Evolutionary conservation across 2,888 invertebrate species (phyloP).

Genomic region (Leucoptera coffeella): DNA sequence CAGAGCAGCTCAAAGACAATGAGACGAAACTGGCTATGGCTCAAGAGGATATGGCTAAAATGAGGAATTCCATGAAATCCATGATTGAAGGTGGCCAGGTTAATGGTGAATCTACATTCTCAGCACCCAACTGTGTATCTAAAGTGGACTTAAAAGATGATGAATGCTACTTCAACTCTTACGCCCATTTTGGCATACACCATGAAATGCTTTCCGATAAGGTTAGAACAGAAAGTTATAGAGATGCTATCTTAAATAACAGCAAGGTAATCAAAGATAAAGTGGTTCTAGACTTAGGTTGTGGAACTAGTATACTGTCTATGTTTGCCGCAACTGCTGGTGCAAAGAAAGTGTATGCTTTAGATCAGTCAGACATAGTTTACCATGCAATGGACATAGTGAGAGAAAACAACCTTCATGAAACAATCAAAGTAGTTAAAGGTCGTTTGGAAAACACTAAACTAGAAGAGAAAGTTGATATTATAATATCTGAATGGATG

Average conservation of each 20-base stretch:
- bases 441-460: slow-evolving; percentile 81
- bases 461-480: slow-evolving; percentile 76
- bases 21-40: slow-evolving; percentile 54
- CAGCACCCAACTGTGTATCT: slow-evolving; percentile 27
- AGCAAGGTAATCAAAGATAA: slow-evolving; percentile 63
- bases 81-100: slow-evolving; percentile 29
- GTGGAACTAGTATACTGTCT: slow-evolving; percentile 95
- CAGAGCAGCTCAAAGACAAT: slow-evolving; percentile 55
- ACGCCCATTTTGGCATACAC: slow-evolving; percentile 88
- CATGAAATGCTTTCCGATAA: slow-evolving; percentile 90
- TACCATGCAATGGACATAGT: slow-evolving; percentile 94
- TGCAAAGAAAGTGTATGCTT: slow-evolving; percentile 82
- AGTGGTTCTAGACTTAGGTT: slow-evolving; percentile 90
- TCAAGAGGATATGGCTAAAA: slow-evolving; percentile 52
- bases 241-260: slow-evolving; percentile 76
- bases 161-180: slow-evolving; percentile 74
- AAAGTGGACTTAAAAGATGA: slow-evolving; percentile 59
- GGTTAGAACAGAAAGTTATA: slow-evolving; percentile 81
- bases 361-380: slow-evolving; percentile 95
- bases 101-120: slow-evolving; percentile 10
- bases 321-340: slow-evolving; percentile 97
- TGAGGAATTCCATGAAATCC: slow-evolving; percentile 54
- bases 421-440: slow-evolving; percentile 71
- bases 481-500: slow-evolving; percentile 98
- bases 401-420: slow-evolving; percentile 70